Evolutionary conservation across 2,113 vertebrate genomes (phyloP), one percentile per base, ranked within the genome.

Genomic region (Tachysurus vachellii): DNA sequence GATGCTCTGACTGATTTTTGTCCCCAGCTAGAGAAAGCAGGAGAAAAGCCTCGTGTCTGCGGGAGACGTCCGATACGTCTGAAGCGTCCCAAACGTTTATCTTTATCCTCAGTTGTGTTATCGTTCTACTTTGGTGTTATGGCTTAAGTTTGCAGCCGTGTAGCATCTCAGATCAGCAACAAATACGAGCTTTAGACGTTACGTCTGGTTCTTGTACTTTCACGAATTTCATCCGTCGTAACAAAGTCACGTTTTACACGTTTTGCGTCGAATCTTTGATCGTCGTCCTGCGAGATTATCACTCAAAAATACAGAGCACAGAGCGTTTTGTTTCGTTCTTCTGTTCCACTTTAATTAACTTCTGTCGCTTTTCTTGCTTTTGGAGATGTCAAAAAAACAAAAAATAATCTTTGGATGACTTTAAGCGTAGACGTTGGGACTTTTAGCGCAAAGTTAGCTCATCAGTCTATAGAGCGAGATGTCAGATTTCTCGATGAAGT

Each of bases 1-100:
- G 77, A 80, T 80, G 77, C 5, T 80, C 53, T 31, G 77, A 11
- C 54, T 80, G 77, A 80, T 80, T 57, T 56, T 9, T 6, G n/a
- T 0, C 5, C 14, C 14, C 53, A 2, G 5, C 73, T 54, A 13
- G 13, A 54, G 75, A 54, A 77, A 28, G 54, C 76, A 19, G n/a
- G 76, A 56, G 50, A 79, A 79, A 26, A 1, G 12, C 5, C 10
- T 26, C 44, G 23, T 28, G 47, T 2, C 75, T 19, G 50, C 7
- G 14, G 26, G 3, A 79, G 44, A 47, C 44, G 44, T 50, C 73
- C 6, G 42, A 26, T 1, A 5, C 21, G 3, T 47, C 19, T 5
- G 70, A 47, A n/a, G n/a, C 4, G 42, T 31, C 13, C 11, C 36
- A 11, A 73, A 4, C 42, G 3, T 50, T 73, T 73, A 44, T 73